Conservation (phyloP, 2,888 invertebrate genomes). For the Neoscelio sp. region DNA sequence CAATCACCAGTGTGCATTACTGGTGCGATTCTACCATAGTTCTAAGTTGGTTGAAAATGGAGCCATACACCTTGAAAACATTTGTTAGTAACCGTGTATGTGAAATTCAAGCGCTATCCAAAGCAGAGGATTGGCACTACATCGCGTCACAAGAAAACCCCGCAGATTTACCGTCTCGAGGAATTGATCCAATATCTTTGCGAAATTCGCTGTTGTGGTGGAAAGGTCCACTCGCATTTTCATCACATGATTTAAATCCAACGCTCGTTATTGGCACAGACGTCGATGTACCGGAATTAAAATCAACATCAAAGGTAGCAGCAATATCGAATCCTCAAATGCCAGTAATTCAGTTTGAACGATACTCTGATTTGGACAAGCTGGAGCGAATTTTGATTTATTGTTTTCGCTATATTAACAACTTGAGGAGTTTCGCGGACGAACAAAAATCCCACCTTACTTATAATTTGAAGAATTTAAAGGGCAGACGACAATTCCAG, state of each 20-base stretch:
- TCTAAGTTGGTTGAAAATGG: slow-evolving; percentile 28
- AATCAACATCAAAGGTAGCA: neutral
- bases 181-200: slow-evolving; percentile 12
- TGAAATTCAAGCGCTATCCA: slow-evolving; percentile 55
- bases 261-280: neutral
- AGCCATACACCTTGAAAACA: slow-evolving; percentile 22
- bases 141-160: slow-evolving; percentile 30
- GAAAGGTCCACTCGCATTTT: slow-evolving; percentile 67
- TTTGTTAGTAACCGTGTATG: slow-evolving; percentile 40
- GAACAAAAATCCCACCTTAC: neutral
- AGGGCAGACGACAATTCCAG: neutral
- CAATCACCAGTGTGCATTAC: slow-evolving; percentile 4
- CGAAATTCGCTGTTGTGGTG: slow-evolving; percentile 57
- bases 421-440: neutral
- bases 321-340: neutral
- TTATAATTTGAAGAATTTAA: neutral
- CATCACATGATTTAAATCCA: neutral
- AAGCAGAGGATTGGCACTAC: neutral
- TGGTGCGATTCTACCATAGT: slow-evolving; percentile 59
- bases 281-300: neutral
- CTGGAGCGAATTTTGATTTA: slow-evolving; percentile 8
- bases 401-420: slow-evolving; percentile 1
- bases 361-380: slow-evolving; percentile 3
- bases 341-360: neutral
- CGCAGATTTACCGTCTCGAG: slow-evolving; percentile 43